Percentiles rank a stretch among this genome's conserved stretches.
Conservation (phyloP, 2,113 vertebrate species). For the Eclectus roratus region DNA sequence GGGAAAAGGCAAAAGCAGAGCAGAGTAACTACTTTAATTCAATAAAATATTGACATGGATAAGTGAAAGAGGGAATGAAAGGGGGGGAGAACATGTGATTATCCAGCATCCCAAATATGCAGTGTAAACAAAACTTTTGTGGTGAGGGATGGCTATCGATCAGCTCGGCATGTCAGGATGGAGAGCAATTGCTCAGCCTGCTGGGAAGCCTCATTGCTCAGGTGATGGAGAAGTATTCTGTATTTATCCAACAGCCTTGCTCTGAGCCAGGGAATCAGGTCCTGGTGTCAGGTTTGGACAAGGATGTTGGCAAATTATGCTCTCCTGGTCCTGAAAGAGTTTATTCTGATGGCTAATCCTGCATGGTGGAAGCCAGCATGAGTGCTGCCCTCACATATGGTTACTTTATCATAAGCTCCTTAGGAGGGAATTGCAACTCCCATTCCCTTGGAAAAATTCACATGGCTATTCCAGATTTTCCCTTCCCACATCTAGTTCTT, state of each 20-base stretch:
- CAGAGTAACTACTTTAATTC: neutral
- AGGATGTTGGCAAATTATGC: neutral
- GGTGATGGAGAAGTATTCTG: neutral
- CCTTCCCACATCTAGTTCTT: neutral
- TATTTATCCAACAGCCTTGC: neutral
- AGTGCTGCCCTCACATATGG: neutral
- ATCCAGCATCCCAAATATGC: neutral
- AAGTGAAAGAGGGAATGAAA: neutral
- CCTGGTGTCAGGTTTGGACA: neutral
- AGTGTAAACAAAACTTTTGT: neutral
- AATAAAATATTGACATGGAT: conserved; percentile 19
- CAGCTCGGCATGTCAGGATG: neutral
- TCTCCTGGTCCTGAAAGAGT: neutral
- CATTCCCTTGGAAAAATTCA: neutral
- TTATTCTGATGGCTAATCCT: neutral
- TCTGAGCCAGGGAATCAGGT: neutral
- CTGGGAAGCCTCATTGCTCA: conserved; percentile 30
- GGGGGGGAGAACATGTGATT: neutral
- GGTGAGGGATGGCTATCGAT: neutral
- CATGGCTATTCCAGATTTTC: neutral
- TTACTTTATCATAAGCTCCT: neutral
- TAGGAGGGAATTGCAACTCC: neutral
- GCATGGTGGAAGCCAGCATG: neutral
- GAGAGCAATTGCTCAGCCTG: neutral
- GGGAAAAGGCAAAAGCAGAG: neutral